Evolutionary conservation across 2,797 vertebrate species (phyloP).

Genomic region (Serranus cabrilla): DNA sequence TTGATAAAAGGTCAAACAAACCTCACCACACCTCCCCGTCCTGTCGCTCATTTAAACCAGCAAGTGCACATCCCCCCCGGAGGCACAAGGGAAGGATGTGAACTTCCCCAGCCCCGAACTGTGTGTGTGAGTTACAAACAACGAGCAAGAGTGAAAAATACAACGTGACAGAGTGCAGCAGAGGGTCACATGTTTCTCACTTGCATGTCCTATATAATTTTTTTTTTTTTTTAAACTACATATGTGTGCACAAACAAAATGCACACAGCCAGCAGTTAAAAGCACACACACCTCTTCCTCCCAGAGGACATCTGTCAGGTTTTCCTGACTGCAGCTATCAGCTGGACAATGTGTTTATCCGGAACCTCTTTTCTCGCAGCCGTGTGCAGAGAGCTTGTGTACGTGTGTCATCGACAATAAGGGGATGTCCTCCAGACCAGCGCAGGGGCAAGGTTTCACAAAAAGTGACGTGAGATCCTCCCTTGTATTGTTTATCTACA

Average conservation of each 20-base stretch:
- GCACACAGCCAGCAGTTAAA: neutral
- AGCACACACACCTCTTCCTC: constrained; percentile 31
- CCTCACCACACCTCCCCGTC: constrained; percentile 1
- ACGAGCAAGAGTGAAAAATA: constrained; percentile 35
- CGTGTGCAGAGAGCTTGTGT: constrained; percentile 29
- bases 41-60: constrained; percentile 20
- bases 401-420: constrained; percentile 71
- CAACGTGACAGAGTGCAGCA: constrained; percentile 22
- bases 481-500: constrained; percentile 35
- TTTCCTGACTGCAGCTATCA: constrained; percentile 57
- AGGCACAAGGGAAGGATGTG: constrained; percentile 75
- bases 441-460: constrained; percentile 32
- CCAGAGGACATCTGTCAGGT: constrained; percentile 33
- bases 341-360: constrained; percentile 41
- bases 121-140: constrained; percentile 31
- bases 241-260: constrained; percentile 10
- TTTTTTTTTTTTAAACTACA: neutral
- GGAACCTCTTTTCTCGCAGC: constrained; percentile 18
- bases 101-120: constrained; percentile 69
- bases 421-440: constrained; percentile 71
- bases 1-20: constrained; percentile 32
- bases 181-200: constrained; percentile 29
- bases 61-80: constrained; percentile 43
- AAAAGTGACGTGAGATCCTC: constrained; percentile 47
- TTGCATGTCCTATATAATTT: constrained; percentile 41